These are phyloP conservation scores for Dipodomys stephensi DNA, from an alignment of 2,113 vertebrate species.

Conservation along the genomic window DNA sequence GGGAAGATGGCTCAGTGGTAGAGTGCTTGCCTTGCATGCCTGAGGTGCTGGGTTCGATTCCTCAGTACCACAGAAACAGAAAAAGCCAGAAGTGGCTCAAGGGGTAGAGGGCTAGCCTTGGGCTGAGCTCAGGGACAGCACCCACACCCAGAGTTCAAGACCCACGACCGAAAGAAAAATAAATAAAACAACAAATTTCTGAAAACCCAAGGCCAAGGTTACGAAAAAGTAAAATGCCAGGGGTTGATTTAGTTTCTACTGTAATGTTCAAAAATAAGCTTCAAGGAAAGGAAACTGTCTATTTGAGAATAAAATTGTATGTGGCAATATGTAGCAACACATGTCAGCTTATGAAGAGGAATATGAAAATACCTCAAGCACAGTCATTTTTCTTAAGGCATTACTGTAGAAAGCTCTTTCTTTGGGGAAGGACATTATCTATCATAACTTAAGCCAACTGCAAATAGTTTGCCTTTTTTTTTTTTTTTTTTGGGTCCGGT, in stretches of 20 bases:
- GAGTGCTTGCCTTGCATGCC: too few species aligned
- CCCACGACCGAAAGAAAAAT: too few species aligned
- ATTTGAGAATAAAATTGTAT: not conserved
- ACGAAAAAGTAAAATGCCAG: conserved; percentile 16
- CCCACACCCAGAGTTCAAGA: too few species aligned
- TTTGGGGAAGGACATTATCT: not conserved
- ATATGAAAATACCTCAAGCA: not conserved
- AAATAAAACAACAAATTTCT: not conserved
- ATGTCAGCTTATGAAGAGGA: not conserved
- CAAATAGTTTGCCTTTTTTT: conserved; percentile 24
- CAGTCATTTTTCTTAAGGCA: conserved; percentile 43
- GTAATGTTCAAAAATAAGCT: conserved; percentile 40
- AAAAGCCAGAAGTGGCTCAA: too few species aligned
- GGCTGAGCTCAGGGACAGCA: too few species aligned
- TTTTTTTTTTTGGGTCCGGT: too few species aligned
- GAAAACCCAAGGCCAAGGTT: conserved; percentile 4
- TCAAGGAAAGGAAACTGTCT: conserved; percentile 20
- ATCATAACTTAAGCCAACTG: conserved; percentile 48
- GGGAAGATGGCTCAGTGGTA: too few species aligned
- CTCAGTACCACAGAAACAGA: too few species aligned
- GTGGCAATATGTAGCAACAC: not conserved
- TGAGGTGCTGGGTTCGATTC: too few species aligned
- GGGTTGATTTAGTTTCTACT: conserved; percentile 28
- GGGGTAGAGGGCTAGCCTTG: too few species aligned
- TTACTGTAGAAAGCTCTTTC: conserved; percentile 49